A percentile compares a stretch with the other conserved stretches of the same genome.
Conservation (phyloP, 1,140 invertebrate genomes). For the Hormaphis cornu region DNA sequence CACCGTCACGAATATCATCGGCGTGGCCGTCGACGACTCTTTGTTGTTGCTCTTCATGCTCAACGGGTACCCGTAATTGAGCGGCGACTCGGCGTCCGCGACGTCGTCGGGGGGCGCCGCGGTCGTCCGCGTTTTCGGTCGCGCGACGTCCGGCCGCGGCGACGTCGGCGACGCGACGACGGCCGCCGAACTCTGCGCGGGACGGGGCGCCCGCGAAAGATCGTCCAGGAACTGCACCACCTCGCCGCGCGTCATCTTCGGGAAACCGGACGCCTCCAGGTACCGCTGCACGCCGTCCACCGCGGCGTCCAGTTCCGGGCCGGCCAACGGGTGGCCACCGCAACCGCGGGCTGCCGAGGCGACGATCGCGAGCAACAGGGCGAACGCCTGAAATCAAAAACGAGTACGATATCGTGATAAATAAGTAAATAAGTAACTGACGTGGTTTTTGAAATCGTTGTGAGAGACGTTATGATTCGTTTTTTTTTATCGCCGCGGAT, state of each 20-base stretch:
- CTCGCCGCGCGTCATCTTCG: conserved; percentile 21
- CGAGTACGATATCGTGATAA: too few species aligned
- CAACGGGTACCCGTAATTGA: conserved; percentile 10
- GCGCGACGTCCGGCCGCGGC: neutral
- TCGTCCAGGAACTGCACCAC: conserved; percentile 5
- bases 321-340: neutral
- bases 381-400: neutral
- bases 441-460: too few species aligned
- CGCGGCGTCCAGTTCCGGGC: conserved; percentile 8
- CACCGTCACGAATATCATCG: neutral
- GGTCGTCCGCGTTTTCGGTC: neutral
- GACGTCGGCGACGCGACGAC: too few species aligned
- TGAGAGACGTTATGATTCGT: too few species aligned
- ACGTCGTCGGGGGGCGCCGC: neutral
- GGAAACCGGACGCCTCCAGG: conserved; percentile 12
- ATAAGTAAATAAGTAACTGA: neutral
- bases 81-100: neutral
- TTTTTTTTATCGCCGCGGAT: too few species aligned
- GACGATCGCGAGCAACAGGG: neutral
- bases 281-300: conserved; percentile 14
- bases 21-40: neutral
- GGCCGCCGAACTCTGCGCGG: too few species aligned
- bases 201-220: neutral
- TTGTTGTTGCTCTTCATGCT: neutral
- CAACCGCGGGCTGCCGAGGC: neutral